Conservation (phyloP, 2,888 invertebrate species). For the Tineola bisselliella region DNA sequence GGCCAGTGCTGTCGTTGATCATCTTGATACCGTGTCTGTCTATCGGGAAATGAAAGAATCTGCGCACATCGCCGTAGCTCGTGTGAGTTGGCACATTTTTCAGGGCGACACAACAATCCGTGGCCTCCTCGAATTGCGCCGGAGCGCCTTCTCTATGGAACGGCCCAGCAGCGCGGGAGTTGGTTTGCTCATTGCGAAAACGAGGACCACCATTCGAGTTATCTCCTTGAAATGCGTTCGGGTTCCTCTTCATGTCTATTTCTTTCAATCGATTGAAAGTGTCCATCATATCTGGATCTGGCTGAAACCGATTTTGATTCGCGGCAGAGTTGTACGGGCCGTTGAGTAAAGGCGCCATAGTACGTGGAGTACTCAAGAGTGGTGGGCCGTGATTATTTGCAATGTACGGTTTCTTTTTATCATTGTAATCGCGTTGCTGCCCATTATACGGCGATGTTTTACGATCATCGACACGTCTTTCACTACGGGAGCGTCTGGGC, state of each 20-base stretch:
- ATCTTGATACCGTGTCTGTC: conserved; percentile 87
- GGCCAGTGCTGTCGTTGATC: conserved; percentile 82
- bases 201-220: conserved; percentile 23
- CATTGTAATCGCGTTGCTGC: background rate
- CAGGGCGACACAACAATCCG: conserved; percentile 73
- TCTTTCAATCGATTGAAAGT: conserved; percentile 50
- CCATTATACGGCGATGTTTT: conserved; percentile 44
- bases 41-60: conserved; percentile 86
- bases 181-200: background rate
- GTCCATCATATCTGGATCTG: conserved; percentile 40
- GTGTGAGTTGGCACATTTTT: conserved; percentile 78
- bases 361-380: background rate
- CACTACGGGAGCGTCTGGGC: conserved; percentile 59
- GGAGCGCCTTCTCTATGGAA: conserved; percentile 37
- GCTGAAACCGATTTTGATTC: conserved; percentile 5
- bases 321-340: conserved; percentile 5
- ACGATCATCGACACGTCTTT: conserved; percentile 50
- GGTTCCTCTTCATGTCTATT: conserved; percentile 67
- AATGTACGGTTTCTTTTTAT: conserved; percentile 28
- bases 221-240: conserved; percentile 63
- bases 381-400: background rate
- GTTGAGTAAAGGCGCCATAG: conserved; percentile 15
- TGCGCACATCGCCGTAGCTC: conserved; percentile 81
- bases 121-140: conserved; percentile 37
- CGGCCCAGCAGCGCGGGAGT: conserved; percentile 23